These are phyloP conservation scores for Leptobrachium ailaonicum DNA, from an alignment of 2,113 vertebrate species.

Conservation along the genomic window DNA sequence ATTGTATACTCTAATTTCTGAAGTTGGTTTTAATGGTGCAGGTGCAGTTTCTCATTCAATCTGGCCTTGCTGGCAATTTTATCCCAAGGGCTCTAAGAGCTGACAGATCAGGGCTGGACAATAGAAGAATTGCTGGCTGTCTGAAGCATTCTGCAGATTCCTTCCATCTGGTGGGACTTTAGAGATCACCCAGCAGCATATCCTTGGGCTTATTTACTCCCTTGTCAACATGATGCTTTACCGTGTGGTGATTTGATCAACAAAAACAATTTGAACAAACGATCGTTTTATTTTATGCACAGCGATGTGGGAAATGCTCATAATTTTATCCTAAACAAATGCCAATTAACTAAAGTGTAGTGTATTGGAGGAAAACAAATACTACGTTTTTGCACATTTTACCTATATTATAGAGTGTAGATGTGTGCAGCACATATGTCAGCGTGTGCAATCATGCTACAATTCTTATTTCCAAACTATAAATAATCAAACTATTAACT, in stretches of 20 bases:
- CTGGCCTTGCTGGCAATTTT: not conserved
- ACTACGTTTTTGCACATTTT: too few species aligned
- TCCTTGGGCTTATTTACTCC: not conserved
- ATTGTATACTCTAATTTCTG: not conserved
- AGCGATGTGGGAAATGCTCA: not conserved
- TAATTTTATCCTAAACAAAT: too few species aligned
- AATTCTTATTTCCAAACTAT: too few species aligned
- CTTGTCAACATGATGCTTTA: not conserved
- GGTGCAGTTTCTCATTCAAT: not conserved
- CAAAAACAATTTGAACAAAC: not conserved
- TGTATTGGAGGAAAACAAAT: too few species aligned
- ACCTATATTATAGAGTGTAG: too few species aligned
- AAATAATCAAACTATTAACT: too few species aligned
- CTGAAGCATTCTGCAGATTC: not conserved
- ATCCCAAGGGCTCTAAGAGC: not conserved
- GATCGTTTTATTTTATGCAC: not conserved
- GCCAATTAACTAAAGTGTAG: too few species aligned
- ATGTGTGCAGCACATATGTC: too few species aligned
- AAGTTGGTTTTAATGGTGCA: constrained; percentile 2
- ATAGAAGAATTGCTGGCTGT: constrained; percentile 8
- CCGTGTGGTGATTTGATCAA: not conserved
- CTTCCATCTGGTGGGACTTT: constrained; percentile 1
- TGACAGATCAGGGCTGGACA: constrained; percentile 21
- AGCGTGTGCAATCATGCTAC: too few species aligned
- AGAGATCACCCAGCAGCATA: not conserved